phyloP scores from a whole-genome alignment of 35 echinoderm and acorn worm genomes.

The Holothuria glaberrima region DNA sequence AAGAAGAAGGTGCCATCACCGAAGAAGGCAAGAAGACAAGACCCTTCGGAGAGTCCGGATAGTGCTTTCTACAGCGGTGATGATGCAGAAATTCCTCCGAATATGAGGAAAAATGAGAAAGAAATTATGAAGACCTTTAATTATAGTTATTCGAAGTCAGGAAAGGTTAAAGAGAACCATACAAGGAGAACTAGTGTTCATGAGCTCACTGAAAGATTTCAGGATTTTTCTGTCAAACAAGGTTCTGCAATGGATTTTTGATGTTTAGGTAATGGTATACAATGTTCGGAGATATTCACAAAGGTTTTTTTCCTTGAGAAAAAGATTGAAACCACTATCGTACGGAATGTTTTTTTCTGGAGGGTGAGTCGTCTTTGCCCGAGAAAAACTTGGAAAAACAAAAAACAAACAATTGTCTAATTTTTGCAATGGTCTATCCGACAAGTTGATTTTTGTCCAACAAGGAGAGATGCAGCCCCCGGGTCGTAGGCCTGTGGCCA shows the following conservation, averaged over 20 bases:
- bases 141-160: slow-evolving; percentile 36
- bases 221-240: slow-evolving; percentile 1
- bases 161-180: slow-evolving; percentile 28
- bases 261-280: neutral
- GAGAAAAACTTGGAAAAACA: too few relatives aligned
- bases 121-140: slow-evolving; percentile 34
- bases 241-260: slow-evolving; percentile 21
- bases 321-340: too few relatives aligned
- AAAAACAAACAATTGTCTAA: too few relatives aligned
- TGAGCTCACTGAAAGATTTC: slow-evolving; percentile 8
- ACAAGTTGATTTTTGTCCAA: too few relatives aligned
- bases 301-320: too few relatives aligned
- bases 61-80: slow-evolving; percentile 39
- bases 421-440: too few relatives aligned
- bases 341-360: too few relatives aligned
- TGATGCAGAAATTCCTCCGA: slow-evolving; percentile 9
- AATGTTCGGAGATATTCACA: too few relatives aligned
- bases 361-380: too few relatives aligned
- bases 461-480: too few relatives aligned
- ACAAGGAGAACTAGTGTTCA: slow-evolving; percentile 5
- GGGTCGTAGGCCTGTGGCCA: too few relatives aligned
- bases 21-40: neutral
- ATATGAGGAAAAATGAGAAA: slow-evolving; percentile 39
- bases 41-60: neutral
- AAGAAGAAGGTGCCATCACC: neutral